Evolutionary conservation across 2,797 vertebrate genomes (phyloP), one percentile per base, ranked within the genome.

Genomic region (Typhlichthys subterraneus): DNA sequence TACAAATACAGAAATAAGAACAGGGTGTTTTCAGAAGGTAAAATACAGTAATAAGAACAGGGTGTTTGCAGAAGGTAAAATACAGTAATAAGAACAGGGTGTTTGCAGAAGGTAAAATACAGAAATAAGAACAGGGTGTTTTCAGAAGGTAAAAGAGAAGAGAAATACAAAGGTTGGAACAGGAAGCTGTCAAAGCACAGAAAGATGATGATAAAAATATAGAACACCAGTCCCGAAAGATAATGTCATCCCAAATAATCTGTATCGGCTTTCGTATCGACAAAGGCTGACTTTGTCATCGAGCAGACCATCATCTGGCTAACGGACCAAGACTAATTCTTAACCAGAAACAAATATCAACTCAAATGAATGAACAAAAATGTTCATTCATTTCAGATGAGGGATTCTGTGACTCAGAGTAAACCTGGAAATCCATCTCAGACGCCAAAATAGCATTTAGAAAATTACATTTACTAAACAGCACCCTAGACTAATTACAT

Each of bases 401-500:
- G 19, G 42, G 55, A 57, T 61, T 63, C n/a, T 54, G 52, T 52
- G 33, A 67, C 53, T 14, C 56, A 70, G 23, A 29, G 70, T 42
- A 48, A 54, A 61, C 8, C 6, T 53, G n/a, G 45, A 66, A 53
- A 57, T 59, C 47, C 15, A 59, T 53, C 53, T 53, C 45, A 59
- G 45, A 59, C 23, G 52, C 56, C 45, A 3, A 45, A 33, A 49
- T 60, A 29, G 9, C 15, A 38, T 55, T 55, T 55, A 19, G 38
- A 42, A 42, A 42, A 42, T 42, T 10, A 42, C 38, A 42, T 42
- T 9, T 42, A n/a, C 48, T 11, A 1, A 63, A 65, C 45, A 2
- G 31, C 33, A 48, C 12, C 52, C 23, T 29, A 2, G 14, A 57
- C 23, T 45, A 9, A 58, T 1, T 0, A 54, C 4, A 17, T 55